A percentile compares a stretch with the other conserved stretches of the same genome.
Conservation (phyloP, 2,888 invertebrate species). For the Beris morrisii region DNA sequence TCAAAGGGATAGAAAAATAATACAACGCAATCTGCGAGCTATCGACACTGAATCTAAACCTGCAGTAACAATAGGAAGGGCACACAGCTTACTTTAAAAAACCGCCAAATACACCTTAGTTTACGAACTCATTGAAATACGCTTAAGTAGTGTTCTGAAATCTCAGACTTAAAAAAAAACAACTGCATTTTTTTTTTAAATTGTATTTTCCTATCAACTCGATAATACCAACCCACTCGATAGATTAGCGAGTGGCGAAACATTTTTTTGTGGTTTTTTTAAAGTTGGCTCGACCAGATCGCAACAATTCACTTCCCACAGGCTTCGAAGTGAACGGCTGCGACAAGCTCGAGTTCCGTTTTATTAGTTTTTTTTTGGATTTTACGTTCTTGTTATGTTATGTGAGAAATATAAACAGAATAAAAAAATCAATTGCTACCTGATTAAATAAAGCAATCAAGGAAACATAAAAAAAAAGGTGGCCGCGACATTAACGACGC, state of each 20-base stretch:
- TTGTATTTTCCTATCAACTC: conserved; percentile 23
- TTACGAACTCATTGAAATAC: no score
- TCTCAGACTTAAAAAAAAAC: no score
- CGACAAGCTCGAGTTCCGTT: conserved; percentile 9
- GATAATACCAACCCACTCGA: conserved; percentile 16
- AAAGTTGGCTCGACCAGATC: background rate
- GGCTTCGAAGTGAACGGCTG: conserved; percentile 19
- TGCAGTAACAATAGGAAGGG: no score
- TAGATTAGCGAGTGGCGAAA: conserved; percentile 5
- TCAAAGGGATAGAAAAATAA: no score
- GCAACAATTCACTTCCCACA: conserved; percentile 15
- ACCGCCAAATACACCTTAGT: no score
- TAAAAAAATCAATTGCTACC: conserved; percentile 22
- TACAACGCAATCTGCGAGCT: no score
- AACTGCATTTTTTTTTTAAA: conserved; percentile 8
- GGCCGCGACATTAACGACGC: conserved; percentile 53
- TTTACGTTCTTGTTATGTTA: conserved; percentile 32
- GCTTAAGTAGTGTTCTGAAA: no score
- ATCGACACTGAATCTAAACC: no score
- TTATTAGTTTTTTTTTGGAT: conserved; percentile 34
- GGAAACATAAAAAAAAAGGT: background rate
- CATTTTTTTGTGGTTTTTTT: conserved; percentile 18
- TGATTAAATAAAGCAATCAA: conserved; percentile 12
- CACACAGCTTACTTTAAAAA: no score
- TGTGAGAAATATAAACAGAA: background rate